Evolutionary conservation across 1,140 invertebrate genomes (phyloP).

Genomic region (Drosophila grimshawi): DNA sequence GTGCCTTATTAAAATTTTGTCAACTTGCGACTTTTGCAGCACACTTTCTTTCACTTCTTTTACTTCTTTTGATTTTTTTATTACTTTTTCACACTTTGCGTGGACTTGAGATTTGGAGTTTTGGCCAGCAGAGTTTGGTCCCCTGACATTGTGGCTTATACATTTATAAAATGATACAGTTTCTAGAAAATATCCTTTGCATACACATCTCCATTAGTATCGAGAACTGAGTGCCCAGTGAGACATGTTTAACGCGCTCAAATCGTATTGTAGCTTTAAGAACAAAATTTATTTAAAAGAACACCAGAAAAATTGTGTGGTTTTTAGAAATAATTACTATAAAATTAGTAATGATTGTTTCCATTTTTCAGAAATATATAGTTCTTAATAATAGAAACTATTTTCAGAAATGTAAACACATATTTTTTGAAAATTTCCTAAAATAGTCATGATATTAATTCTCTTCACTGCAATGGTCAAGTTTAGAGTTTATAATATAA

Average conservation of each 20-base stretch:
- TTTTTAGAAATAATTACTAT: no score
- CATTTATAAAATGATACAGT: slow-evolving; percentile 37
- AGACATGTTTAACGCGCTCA: not conserved
- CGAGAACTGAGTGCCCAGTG: not conserved
- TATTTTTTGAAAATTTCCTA: no score
- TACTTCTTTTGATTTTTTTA: slow-evolving; percentile 33
- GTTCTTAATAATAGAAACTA: no score
- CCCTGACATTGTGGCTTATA: slow-evolving; percentile 58
- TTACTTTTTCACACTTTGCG: slow-evolving; percentile 46
- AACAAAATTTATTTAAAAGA: no score
- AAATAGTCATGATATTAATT: no score
- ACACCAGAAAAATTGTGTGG: no score
- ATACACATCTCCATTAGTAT: not conserved
- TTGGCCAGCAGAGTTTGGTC: slow-evolving; percentile 21
- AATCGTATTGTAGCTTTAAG: slow-evolving; percentile 8
- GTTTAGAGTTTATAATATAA: no score
- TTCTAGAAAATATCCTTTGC: not conserved
- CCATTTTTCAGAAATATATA: no score
- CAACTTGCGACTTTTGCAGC: slow-evolving; percentile 67
- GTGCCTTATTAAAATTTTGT: slow-evolving; percentile 83
- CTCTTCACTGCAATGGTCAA: no score
- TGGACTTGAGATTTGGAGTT: slow-evolving; percentile 23
- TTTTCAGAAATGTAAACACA: no score
- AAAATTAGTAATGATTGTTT: no score
- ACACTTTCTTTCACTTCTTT: slow-evolving; percentile 9